These are phyloP conservation scores for Pardalotus punctatus DNA, from an alignment of 2,113 vertebrate genomes.

Conservation along the genomic window DNA sequence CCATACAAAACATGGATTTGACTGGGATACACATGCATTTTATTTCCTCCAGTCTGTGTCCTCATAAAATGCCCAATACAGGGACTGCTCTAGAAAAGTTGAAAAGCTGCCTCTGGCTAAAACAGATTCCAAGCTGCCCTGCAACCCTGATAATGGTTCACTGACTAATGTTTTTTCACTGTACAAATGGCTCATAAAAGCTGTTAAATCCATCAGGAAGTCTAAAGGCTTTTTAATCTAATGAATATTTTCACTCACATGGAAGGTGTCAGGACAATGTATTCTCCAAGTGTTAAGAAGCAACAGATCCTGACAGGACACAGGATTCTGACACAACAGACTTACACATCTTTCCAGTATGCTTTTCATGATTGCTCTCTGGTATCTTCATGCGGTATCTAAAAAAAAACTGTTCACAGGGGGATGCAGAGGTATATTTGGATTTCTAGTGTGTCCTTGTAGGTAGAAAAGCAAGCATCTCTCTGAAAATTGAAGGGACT, in stretches of 20 bases:
- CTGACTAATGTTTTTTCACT: constrained; percentile 39
- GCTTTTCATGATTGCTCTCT: neutral
- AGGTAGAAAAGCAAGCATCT: neutral
- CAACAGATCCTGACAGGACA: constrained; percentile 10
- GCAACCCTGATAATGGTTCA: neutral
- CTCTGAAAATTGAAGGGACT: neutral
- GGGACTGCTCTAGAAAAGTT: neutral
- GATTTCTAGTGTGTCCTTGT: neutral
- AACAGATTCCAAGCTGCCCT: neutral
- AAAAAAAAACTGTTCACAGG: neutral
- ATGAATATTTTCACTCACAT: constrained; percentile 43
- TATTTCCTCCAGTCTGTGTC: neutral
- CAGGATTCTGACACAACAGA: neutral
- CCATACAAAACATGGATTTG: neutral
- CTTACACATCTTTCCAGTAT: neutral
- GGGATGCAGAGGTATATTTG: neutral
- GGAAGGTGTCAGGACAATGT: constrained; percentile 27
- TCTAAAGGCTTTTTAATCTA: constrained; percentile 52
- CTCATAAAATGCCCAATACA: neutral
- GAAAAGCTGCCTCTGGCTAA: neutral
- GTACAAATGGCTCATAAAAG: constrained; percentile 43
- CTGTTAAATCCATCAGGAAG: constrained; percentile 41
- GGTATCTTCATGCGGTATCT: neutral
- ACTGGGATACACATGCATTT: neutral
- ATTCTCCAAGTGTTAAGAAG: constrained; percentile 8